These are phyloP conservation scores for Spodoptera exigua DNA, from an alignment of 2,888 invertebrate genomes.

Conservation along the genomic window DNA sequence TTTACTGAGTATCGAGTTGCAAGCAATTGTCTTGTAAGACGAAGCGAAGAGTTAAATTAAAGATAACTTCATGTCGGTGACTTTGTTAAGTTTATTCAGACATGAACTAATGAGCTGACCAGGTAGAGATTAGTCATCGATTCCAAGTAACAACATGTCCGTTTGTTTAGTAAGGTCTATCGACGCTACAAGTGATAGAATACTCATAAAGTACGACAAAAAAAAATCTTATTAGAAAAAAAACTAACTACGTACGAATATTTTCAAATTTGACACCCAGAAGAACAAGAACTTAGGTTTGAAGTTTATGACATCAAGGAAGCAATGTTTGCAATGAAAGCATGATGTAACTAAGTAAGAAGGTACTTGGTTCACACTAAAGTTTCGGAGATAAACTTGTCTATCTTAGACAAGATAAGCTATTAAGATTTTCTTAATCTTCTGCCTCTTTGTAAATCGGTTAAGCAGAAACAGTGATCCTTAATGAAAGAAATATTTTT, in stretches of 20 bases:
- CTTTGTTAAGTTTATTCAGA: conserved; percentile 10
- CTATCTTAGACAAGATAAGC: conserved; percentile 17
- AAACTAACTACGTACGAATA: no score
- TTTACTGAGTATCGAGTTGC: conserved; percentile 66
- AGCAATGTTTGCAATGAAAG: not conserved
- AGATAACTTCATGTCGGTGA: conserved; percentile 13
- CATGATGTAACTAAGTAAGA: not conserved
- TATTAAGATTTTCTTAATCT: conserved; percentile 11
- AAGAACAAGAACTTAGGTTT: no score
- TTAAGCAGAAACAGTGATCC: not conserved
- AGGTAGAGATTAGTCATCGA: conserved; percentile 54
- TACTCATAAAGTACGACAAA: no score
- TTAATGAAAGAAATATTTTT: not conserved
- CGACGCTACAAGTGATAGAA: conserved; percentile 1
- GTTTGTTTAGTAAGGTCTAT: conserved; percentile 46
- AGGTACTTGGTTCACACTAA: conserved; percentile 2
- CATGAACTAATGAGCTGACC: conserved; percentile 2
- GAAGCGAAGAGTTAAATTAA: conserved; percentile 34
- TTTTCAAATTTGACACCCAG: no score
- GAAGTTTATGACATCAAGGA: no score
- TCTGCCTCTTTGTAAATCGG: not conserved
- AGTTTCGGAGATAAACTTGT: conserved; percentile 25
- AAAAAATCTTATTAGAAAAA: no score
- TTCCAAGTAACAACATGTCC: conserved; percentile 53
- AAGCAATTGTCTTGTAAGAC: conserved; percentile 45